Percentiles rank a stretch among this genome's conserved stretches.
Evolutionary conservation across 2,113 vertebrate genomes (phyloP).

Genomic region (Dermatemys mawii): DNA sequence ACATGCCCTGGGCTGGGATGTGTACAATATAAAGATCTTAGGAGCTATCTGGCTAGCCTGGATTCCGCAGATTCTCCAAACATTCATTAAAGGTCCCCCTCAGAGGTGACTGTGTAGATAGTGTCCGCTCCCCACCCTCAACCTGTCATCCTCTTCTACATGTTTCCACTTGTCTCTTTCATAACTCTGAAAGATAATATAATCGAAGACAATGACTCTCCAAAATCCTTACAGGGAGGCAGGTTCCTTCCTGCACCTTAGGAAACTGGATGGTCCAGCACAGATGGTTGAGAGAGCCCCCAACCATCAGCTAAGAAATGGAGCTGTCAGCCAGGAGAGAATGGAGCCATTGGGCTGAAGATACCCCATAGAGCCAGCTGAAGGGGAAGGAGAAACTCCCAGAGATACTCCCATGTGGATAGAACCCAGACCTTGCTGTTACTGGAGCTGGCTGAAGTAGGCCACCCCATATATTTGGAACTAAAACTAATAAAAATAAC

Average conservation of each 20-base stretch:
- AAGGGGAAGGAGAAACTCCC: not conserved
- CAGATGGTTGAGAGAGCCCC: not conserved
- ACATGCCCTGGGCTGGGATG: not conserved
- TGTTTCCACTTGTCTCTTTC: not conserved
- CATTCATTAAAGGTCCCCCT: not conserved
- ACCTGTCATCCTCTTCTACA: not conserved
- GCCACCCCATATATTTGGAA: not conserved
- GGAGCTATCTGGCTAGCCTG: not conserved
- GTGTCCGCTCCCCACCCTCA: not conserved
- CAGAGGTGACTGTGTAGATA: not conserved
- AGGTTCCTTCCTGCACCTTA: not conserved
- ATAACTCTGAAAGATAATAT: not conserved
- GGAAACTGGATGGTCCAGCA: not conserved
- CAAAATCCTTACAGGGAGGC: not conserved
- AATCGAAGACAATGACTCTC: not conserved
- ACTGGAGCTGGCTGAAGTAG: not conserved
- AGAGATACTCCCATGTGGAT: accelerated
- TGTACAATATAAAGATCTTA: not conserved
- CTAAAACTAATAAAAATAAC: not conserved
- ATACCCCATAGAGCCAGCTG: not conserved
- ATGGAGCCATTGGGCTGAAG: not conserved
- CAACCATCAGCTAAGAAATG: not conserved
- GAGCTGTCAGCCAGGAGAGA: not conserved
- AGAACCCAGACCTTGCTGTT: not conserved
- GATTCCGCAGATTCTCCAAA: not conserved